Evolutionary conservation across 2,888 invertebrate genomes (phyloP), one percentile per base, ranked within the genome.

Genomic region (Volucella bombylans): DNA sequence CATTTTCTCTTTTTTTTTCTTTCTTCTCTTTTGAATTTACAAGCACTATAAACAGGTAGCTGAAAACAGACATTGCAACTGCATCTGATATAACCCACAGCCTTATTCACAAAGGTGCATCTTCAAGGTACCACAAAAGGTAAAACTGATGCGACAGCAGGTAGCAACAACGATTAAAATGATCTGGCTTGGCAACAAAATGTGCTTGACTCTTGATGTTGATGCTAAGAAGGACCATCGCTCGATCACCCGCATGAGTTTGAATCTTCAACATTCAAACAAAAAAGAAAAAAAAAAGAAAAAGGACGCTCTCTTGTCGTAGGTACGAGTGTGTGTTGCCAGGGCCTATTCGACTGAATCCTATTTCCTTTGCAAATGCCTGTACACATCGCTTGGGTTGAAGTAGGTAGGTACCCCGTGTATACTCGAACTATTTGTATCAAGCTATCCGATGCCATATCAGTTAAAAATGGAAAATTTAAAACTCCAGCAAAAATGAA

Each of bases 81-180:
- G 18, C 38, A 62, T 52, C 38, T 12, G n/a, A 43, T 49, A 14
- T 38, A 12, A 72, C 52, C 10, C 47, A 47, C 47, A 49, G 47
- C 12, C 39, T 49, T 12, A 23, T 47, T 8, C 6, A n/a, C 11
- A 62, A 43, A 31, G 45, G 62, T 69, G 76, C 76, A 76, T 69
- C 74, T 76, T 62, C 59, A 62, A 62, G 74, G 64, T 64, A 68
- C 14, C n/a, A 39, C 8, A 12, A 69, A 59, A 65, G 77, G 71
- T 71, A 71, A 69, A 65, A 64, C 49, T 47, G 57, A 54, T 71
- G 77, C 54, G 18, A 18, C 15, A 39, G 74, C 69, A 81, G 77
- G 76, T 69, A 81, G 81, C 55, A 55, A 18, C 65, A 73, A 47
- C 18, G 39, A 62, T 62, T 54, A 47, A 57, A 11, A 15, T 62